Conservation (phyloP, 2,888 invertebrate species). For the Parthenolecanium corni region DNA sequence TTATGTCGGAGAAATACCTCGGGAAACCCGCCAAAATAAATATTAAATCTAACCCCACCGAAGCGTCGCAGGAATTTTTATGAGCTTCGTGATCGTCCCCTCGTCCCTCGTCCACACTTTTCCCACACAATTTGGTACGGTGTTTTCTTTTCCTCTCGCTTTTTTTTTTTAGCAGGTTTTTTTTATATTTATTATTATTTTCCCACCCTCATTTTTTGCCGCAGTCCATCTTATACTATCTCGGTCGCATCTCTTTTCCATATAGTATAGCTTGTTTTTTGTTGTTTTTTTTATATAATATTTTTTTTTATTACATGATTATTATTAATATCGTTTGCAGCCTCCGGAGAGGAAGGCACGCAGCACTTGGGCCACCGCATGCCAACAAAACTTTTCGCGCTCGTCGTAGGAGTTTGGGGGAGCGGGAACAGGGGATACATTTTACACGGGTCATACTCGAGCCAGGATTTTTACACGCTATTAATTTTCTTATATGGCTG, state of each 20-base stretch:
- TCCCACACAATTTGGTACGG: background rate
- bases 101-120: too few relatives aligned
- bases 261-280: background rate
- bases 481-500: constrained; percentile 21
- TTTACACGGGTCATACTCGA: constrained; percentile 16
- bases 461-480: constrained; percentile 25
- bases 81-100: constrained; percentile 12
- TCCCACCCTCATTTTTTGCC: background rate
- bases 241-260: background rate
- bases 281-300: background rate
- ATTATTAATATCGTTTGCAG: constrained; percentile 2
- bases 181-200: constrained; percentile 10
- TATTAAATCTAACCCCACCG: constrained; percentile 26
- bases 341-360: background rate
- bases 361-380: background rate
- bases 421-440: background rate
- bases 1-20: constrained; percentile 16
- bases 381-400: constrained; percentile 5
- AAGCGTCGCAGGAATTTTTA: constrained; percentile 23
- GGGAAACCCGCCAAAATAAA: constrained; percentile 25
- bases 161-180: too few relatives aligned
- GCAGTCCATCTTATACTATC: background rate
- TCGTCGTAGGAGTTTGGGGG: too few relatives aligned
- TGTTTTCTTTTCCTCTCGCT: background rate
- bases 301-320: constrained; percentile 8